Evolutionary conservation across 2,888 invertebrate species (phyloP), one percentile per base, ranked within the genome.

Genomic region (Drepana falcataria): DNA sequence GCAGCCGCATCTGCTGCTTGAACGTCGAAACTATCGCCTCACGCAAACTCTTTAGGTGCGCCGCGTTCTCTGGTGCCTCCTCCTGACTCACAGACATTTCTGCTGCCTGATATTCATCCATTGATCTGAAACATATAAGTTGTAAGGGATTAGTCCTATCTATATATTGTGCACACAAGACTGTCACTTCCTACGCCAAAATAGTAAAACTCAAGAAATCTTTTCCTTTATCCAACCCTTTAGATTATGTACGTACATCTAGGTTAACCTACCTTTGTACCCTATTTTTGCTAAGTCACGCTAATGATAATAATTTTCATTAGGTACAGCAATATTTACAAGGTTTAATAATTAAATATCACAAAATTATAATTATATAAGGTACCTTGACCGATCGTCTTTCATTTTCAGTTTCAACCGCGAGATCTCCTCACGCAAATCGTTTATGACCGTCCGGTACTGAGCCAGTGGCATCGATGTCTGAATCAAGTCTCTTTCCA

Each of bases 1-100:
- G 92, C 44, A 98, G 86, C 60, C 96, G 94, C 97, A 98, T 98
- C 83, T 98, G 98, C 65, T 97, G 97, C 74, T 97, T 96, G 80
- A 98, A 98, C 0, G 96, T 96, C 0, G 95, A 93, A 3, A 98
- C 95, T 49, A 98, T 96, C 68, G 97, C 95, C 69, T 97, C 96
- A 47, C 97, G 93, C 35, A 98, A 83, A 35, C 93, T 93, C 61
- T 94, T 93, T 6, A 95, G 83, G 66, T 93, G 93, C 0, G 87
- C 82, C 49, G 87, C 79, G 56, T 63, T 86, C 62, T 81, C 82
- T 41, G 79, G 79, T 5, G 77, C 69, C 34, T 83, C 78, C 62
- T 86, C 83, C 55, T 80, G 79, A 0, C 77, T 66, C 40, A 76
- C 69, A 40, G 73, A 69, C 47, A 75, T 74, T 49, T 82, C 81